Conservation (phyloP, 2,888 invertebrate genomes). For the Stenurella melanura region DNA sequence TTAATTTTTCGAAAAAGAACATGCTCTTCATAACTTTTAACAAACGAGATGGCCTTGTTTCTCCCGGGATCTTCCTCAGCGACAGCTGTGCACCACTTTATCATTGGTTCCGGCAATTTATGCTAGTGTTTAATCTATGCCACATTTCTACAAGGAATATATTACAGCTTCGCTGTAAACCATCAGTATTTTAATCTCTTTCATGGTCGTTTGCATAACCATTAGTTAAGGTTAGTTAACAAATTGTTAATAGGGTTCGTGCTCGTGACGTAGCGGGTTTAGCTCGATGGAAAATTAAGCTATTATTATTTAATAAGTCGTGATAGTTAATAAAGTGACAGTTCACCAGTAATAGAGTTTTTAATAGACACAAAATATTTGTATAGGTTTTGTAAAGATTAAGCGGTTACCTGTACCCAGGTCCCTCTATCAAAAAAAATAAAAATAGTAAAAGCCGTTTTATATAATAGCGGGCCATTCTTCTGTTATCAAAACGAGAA, state of each 20-base stretch:
- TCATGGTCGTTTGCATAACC: not conserved
- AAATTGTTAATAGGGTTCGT: not conserved
- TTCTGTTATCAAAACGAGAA: too few relatives aligned
- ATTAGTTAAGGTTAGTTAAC: not conserved
- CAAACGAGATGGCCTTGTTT: not conserved
- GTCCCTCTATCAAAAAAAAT: too few relatives aligned
- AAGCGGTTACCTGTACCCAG: too few relatives aligned
- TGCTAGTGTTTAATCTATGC: not conserved
- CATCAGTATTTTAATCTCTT: not conserved
- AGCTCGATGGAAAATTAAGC: not conserved
- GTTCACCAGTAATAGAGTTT: too few relatives aligned
- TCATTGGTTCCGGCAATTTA: not conserved
- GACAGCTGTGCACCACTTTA: constrained; percentile 7
- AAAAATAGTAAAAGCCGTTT: too few relatives aligned
- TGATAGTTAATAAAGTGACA: too few relatives aligned
- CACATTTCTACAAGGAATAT: not conserved
- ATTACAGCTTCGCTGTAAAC: not conserved
- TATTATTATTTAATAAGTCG: too few relatives aligned
- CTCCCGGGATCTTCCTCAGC: not conserved
- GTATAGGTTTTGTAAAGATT: too few relatives aligned
- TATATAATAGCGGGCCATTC: too few relatives aligned
- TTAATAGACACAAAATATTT: too few relatives aligned
- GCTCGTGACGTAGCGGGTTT: not conserved
- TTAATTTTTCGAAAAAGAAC: not conserved
- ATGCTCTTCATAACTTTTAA: not conserved